These are phyloP conservation scores for Amphiprion clarkii DNA, from an alignment of 2,797 vertebrate genomes.

Conservation along the genomic window DNA sequence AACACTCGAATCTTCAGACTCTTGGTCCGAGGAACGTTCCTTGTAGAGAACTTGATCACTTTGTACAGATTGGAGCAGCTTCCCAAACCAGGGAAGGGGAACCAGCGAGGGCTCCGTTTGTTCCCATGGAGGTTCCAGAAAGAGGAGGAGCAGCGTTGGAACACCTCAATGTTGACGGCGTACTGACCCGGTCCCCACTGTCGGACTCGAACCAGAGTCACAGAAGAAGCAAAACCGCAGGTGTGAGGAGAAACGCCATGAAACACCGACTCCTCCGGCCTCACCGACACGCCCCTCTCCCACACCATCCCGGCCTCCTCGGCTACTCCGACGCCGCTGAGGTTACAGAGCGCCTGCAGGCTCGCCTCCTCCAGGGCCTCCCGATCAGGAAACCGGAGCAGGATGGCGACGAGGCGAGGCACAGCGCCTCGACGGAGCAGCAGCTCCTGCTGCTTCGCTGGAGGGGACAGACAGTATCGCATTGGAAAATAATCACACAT, in stretches of 20 bases:
- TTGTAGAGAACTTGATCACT: slow-evolving; percentile 69
- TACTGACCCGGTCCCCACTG: slow-evolving; percentile 77
- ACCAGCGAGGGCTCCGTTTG: slow-evolving; percentile 43
- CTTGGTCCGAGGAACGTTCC: slow-evolving; percentile 63
- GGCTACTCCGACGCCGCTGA: slow-evolving; percentile 84
- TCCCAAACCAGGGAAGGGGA: slow-evolving; percentile 59
- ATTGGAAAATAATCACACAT: background rate
- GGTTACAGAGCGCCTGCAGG: slow-evolving; percentile 89
- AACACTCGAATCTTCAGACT: slow-evolving; percentile 81
- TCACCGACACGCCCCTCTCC: slow-evolving; percentile 67
- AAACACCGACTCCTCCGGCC: slow-evolving; percentile 74
- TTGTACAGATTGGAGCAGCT: slow-evolving; percentile 71
- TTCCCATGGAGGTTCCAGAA: slow-evolving; percentile 76
- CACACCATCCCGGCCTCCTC: slow-evolving; percentile 79
- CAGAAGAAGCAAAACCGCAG: slow-evolving; percentile 73
- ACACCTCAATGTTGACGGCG: slow-evolving; percentile 78
- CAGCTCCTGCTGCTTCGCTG: slow-evolving; percentile 88
- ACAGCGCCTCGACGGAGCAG: slow-evolving; percentile 87
- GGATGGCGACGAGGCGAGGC: slow-evolving; percentile 84
- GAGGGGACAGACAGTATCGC: background rate
- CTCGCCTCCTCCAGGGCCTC: slow-evolving; percentile 85
- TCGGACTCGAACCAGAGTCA: slow-evolving; percentile 76
- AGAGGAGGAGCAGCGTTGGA: slow-evolving; percentile 80
- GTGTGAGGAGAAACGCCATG: slow-evolving; percentile 69
- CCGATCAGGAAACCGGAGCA: slow-evolving; percentile 84